A percentile compares a stretch with the other conserved stretches of the same genome.
These are phyloP conservation scores for Agrotis clavis DNA, from an alignment of 2,888 invertebrate genomes.

Conservation along the genomic window DNA sequence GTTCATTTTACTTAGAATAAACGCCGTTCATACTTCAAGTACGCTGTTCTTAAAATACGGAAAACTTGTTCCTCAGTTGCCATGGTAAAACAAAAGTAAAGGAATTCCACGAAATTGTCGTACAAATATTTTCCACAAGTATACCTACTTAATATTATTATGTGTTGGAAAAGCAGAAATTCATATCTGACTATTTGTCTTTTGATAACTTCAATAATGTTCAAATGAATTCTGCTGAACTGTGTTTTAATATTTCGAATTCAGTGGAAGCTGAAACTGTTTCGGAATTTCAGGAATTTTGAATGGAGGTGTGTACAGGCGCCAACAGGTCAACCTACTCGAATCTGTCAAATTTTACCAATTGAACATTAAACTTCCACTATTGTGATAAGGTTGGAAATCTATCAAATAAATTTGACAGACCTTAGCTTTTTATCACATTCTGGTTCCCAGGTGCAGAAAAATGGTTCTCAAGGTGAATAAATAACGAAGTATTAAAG, in stretches of 20 bases:
- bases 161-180: slow-evolving; percentile 4
- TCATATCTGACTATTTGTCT: neutral
- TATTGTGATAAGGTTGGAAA: too few relatives aligned
- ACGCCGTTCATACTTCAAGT: too few relatives aligned
- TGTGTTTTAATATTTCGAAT: neutral
- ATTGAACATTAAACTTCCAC: too few relatives aligned
- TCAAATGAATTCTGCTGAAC: neutral
- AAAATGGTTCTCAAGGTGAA: slow-evolving; percentile 8
- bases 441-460: neutral
- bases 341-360: too few relatives aligned
- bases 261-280: neutral
- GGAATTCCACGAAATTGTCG: neutral
- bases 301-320: too few relatives aligned
- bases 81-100: neutral
- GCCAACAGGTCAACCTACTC: too few relatives aligned
- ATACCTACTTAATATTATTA: too few relatives aligned
- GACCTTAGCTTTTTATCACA: neutral
- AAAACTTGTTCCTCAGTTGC: slow-evolving; percentile 6
- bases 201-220: neutral
- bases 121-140: neutral
- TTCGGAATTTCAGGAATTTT: slow-evolving; percentile 1
- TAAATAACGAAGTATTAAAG: slow-evolving; percentile 7
- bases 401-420: too few relatives aligned
- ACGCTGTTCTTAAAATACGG: too few relatives aligned
- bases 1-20: too few relatives aligned